These are phyloP conservation scores for Drosophila prostipennis DNA, from an alignment of 2,888 invertebrate species.

Conservation along the genomic window DNA sequence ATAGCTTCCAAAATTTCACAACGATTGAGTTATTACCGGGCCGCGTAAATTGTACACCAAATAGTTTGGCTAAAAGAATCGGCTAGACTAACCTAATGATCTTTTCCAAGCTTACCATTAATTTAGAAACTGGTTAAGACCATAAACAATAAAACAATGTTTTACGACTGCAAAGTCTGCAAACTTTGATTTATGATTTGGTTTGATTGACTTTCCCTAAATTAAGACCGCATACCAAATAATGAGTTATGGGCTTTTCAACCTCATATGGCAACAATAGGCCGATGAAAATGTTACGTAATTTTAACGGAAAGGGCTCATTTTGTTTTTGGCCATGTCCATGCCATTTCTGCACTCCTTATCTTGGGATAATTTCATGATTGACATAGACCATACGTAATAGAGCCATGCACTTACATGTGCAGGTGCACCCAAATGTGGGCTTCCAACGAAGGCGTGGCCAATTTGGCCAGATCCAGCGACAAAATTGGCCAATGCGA, in stretches of 20 bases:
- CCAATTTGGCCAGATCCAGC: slow-evolving; percentile 25
- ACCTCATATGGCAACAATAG: background rate
- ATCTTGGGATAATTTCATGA: slow-evolving; percentile 23
- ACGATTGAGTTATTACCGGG: background rate
- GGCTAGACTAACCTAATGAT: slow-evolving; percentile 4
- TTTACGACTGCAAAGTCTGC: background rate
- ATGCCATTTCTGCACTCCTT: slow-evolving; percentile 1
- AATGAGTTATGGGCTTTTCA: slow-evolving; percentile 15
- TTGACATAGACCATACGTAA: slow-evolving; percentile 40
- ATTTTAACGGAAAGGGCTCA: slow-evolving; percentile 7
- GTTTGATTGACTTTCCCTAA: slow-evolving; percentile 24
- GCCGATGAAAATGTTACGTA: slow-evolving; percentile 9
- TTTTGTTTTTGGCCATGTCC: background rate
- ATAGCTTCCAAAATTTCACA: background rate
- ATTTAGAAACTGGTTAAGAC: background rate
- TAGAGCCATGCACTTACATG: slow-evolving; percentile 32
- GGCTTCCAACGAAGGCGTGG: slow-evolving; percentile 21
- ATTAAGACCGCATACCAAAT: slow-evolving; percentile 2
- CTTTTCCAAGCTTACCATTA: background rate
- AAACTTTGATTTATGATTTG: slow-evolving; percentile 18
- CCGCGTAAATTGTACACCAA: slow-evolving; percentile 1
- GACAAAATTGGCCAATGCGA: slow-evolving; percentile 58
- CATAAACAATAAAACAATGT: slow-evolving; percentile 4
- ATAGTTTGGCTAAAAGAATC: background rate
- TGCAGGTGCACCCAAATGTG: slow-evolving; percentile 18